A percentile compares a stretch with the other conserved stretches of the same genome.
Evolutionary conservation across 2,797 vertebrate genomes (phyloP).

Genomic region (Ispidina picta): DNA sequence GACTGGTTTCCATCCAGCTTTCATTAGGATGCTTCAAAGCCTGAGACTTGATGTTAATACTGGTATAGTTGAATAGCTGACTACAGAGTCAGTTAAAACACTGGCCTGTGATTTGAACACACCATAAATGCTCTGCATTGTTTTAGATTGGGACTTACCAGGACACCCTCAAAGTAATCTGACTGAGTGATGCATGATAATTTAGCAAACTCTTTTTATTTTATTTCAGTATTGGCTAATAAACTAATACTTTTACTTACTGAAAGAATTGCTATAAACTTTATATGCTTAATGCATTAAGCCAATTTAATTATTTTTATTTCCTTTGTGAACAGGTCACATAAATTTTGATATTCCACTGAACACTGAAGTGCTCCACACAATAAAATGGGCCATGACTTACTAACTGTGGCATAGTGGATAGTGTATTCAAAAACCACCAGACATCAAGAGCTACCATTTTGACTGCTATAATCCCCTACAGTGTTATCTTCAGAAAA

Average conservation of each 20-base stretch:
- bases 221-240: slow-evolving; percentile 6
- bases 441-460: neutral
- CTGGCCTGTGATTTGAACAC: neutral
- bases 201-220: neutral
- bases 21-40: neutral
- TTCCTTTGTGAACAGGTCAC: neutral
- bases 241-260: slow-evolving; percentile 17
- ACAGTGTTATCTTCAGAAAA: neutral
- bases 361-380: neutral
- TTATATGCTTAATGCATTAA: neutral
- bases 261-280: slow-evolving; percentile 20
- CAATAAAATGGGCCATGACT: neutral
- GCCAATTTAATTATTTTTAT: slow-evolving; percentile 17
- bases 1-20: neutral
- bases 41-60: neutral
- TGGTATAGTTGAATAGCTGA: neutral
- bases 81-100: neutral
- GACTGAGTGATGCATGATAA: neutral
- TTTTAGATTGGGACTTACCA: neutral
- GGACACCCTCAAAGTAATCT: neutral
- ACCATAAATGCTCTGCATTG: neutral
- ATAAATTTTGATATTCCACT: neutral
- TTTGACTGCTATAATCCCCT: neutral
- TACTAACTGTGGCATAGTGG: neutral
- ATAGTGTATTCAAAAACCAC: neutral